Conservation (phyloP, 2,797 vertebrate genomes). For the Paramormyrops hopkinsi region DNA sequence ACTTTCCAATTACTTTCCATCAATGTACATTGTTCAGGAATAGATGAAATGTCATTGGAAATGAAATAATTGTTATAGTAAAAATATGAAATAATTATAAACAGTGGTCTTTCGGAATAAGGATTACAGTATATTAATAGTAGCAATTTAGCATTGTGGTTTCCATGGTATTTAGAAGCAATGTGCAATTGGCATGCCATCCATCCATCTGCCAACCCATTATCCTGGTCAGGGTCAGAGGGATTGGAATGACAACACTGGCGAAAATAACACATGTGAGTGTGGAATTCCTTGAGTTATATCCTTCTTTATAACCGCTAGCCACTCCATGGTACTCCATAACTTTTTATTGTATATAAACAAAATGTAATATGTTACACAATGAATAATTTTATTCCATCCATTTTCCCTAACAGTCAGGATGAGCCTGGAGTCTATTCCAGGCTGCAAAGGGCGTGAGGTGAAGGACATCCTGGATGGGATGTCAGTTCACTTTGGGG, state of each 20-base stretch:
- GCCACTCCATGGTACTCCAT: background rate
- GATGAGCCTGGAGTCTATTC: background rate
- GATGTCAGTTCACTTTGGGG: background rate
- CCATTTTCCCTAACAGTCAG: background rate
- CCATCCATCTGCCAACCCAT: background rate
- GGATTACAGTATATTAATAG: background rate
- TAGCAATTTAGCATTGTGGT: background rate
- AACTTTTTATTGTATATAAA: constrained; percentile 3
- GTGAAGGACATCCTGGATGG: background rate
- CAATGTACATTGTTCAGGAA: background rate
- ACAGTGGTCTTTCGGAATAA: background rate
- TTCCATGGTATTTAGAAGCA: background rate
- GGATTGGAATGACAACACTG: background rate
- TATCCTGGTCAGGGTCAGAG: background rate
- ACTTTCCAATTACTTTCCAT: background rate
- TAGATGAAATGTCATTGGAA: background rate
- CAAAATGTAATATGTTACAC: background rate
- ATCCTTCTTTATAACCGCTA: background rate
- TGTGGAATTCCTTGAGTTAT: background rate
- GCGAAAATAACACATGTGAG: background rate
- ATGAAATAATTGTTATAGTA: background rate
- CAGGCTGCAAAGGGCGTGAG: background rate
- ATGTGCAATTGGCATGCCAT: background rate
- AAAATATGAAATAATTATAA: background rate
- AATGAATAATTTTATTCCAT: background rate